These are phyloP conservation scores for Urocolius indicus DNA, from an alignment of 2,113 vertebrate genomes.

Conservation along the genomic window DNA sequence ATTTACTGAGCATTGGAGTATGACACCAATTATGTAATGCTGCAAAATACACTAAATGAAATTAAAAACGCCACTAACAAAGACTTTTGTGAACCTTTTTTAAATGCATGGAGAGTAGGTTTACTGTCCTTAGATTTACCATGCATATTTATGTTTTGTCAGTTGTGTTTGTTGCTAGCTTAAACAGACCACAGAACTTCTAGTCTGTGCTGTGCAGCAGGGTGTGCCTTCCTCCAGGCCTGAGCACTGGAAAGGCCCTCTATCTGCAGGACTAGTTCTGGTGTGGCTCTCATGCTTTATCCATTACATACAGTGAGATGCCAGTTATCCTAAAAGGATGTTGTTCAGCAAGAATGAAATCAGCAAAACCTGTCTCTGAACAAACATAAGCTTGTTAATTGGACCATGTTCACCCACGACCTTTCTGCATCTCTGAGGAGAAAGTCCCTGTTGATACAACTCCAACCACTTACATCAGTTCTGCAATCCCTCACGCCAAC, in stretches of 20 bases:
- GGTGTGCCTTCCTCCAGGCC: background rate
- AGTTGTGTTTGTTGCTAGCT: background rate
- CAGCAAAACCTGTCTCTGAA: background rate
- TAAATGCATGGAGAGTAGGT: background rate
- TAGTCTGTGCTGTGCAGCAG: background rate
- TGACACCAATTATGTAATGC: background rate
- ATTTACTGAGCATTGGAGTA: constrained; percentile 20
- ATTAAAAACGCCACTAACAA: background rate
- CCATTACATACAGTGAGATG: background rate
- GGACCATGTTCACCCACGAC: background rate
- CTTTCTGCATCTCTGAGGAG: background rate
- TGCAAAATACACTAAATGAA: background rate
- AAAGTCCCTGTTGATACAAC: background rate
- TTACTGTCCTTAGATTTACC: background rate
- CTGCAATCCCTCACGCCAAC: background rate
- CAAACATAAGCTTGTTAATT: background rate
- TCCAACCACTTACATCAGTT: background rate
- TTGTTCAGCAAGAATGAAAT: background rate
- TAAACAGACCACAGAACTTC: background rate
- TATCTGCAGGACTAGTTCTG: background rate
- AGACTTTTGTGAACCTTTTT: background rate
- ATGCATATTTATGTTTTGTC: background rate
- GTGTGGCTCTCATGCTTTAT: background rate
- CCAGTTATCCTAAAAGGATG: background rate
- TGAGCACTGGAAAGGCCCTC: background rate